Evolutionary conservation across 1,140 invertebrate genomes (phyloP).

Genomic region (Trypoxylus dichotomus): DNA sequence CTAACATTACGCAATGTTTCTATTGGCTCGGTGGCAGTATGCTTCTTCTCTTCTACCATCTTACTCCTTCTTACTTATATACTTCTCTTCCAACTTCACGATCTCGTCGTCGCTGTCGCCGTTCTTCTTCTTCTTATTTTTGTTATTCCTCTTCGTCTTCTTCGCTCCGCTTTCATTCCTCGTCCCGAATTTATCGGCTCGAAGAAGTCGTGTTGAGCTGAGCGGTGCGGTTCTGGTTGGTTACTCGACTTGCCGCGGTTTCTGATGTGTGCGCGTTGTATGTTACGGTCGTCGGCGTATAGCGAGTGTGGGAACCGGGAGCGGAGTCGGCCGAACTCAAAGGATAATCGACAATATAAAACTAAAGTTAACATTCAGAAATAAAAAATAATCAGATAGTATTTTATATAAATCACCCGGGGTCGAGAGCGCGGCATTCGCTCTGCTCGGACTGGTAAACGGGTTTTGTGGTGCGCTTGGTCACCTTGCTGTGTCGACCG

Average conservation of each 20-base stretch:
- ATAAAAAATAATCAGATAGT: constrained; percentile 54
- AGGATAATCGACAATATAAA: constrained; percentile 54
- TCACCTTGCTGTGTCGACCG: constrained; percentile 37
- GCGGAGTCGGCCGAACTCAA: constrained; percentile 47
- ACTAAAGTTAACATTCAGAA: constrained; percentile 54
- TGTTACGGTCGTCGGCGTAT: neutral
- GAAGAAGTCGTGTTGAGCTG: neutral
- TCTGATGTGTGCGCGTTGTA: constrained; percentile 25
- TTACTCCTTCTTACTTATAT: neutral
- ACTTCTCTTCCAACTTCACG: neutral
- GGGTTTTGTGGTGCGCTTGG: constrained; percentile 43
- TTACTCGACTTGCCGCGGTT: neutral
- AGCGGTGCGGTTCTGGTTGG: neutral
- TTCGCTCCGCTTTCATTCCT: neutral
- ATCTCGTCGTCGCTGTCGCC: neutral
- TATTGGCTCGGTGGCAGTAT: constrained; percentile 7
- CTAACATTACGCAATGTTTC: constrained; percentile 19
- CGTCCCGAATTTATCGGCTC: constrained; percentile 22
- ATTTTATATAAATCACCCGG: constrained; percentile 52
- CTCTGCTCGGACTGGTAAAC: constrained; percentile 34
- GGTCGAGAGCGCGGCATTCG: constrained; percentile 34
- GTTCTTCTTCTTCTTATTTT: neutral
- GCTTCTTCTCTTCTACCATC: neutral
- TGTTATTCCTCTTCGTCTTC: neutral
- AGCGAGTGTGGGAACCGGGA: constrained; percentile 51